Conservation (phyloP, 1,140 invertebrate genomes). For the Panulirus ornatus region DNA sequence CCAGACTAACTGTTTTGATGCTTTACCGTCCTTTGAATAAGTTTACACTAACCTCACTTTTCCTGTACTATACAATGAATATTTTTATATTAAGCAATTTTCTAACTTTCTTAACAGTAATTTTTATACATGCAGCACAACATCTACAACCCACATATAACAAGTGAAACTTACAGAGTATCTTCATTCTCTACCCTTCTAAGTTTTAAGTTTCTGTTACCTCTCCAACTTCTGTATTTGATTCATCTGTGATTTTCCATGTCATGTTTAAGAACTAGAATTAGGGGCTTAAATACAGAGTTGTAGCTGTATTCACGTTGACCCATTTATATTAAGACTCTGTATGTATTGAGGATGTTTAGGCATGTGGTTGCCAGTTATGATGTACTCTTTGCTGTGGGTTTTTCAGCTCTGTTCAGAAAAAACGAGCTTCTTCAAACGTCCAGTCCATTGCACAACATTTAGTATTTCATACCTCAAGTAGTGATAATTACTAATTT, state of each 20-base stretch:
- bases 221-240: background rate
- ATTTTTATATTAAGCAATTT: constrained; percentile 49
- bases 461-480: background rate
- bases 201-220: background rate
- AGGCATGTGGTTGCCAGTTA: background rate
- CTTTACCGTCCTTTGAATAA: constrained; percentile 25
- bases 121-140: constrained; percentile 34
- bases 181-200: background rate
- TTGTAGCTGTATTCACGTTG: background rate
- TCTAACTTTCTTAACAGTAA: constrained; percentile 10
- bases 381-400: background rate
- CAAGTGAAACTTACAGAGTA: background rate
- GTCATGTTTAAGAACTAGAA: background rate
- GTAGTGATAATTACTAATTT: background rate
- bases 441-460: constrained; percentile 2
- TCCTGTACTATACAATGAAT: constrained; percentile 41
- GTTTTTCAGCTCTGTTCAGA: background rate
- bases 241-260: constrained; percentile 49
- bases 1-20: constrained; percentile 1
- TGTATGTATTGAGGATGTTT: background rate
- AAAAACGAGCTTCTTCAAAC: background rate
- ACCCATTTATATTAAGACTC: background rate
- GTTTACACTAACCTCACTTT: constrained; percentile 19
- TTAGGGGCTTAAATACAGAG: background rate
- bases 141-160: background rate